phyloP scores from a whole-genome alignment of 1,140 invertebrate genomes.

The Ceratosolen fusciceps region DNA sequence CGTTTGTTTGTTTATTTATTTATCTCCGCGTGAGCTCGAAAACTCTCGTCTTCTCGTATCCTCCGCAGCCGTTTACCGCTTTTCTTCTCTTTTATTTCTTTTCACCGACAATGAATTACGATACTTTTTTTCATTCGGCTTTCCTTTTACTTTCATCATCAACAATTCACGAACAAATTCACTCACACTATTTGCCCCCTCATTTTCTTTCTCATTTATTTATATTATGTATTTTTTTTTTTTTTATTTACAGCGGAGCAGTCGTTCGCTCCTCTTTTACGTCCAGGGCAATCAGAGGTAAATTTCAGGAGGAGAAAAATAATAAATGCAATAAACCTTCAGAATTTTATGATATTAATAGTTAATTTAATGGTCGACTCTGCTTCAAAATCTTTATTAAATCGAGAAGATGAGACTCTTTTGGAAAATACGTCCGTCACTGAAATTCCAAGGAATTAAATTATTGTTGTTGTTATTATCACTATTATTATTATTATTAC shows the following conservation, averaged over 20 bases:
- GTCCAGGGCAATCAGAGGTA: neutral
- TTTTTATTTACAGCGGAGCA: too few species aligned
- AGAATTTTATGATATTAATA: too few species aligned
- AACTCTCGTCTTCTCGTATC: neutral
- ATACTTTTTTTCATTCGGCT: constrained; percentile 32
- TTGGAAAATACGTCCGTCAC: too few species aligned
- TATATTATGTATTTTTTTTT: neutral
- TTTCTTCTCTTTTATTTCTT: constrained; percentile 19
- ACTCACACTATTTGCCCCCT: neutral
- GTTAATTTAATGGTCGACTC: too few species aligned
- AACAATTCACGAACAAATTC: neutral
- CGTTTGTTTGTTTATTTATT: too few species aligned
- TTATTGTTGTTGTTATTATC: too few species aligned
- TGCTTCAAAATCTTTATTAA: too few species aligned
- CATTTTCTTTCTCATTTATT: too few species aligned
- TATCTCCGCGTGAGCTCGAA: neutral
- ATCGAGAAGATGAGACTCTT: too few species aligned
- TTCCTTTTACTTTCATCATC: neutral
- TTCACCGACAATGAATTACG: neutral
- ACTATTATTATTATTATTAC: too few species aligned
- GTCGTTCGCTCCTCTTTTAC: too few species aligned
- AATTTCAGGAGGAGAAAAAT: neutral
- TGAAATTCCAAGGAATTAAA: too few species aligned
- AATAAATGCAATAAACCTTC: neutral
- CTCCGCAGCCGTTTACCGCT: neutral